phyloP scores from a whole-genome alignment of 1,140 invertebrate species.

The Tenebrio molitor region DNA sequence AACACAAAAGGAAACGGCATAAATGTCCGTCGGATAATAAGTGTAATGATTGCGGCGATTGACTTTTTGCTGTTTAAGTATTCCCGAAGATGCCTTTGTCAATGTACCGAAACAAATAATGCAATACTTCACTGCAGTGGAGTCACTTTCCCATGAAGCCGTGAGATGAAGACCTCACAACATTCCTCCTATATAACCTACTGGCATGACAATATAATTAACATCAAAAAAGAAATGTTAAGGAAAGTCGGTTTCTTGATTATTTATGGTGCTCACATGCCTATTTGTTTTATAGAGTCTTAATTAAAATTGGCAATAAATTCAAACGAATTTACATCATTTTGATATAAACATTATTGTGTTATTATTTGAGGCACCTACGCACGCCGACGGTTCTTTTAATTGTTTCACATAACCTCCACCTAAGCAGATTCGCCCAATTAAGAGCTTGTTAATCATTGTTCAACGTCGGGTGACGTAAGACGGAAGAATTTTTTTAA shows the following conservation, averaged over 20 bases:
- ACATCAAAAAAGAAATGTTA: conserved; percentile 35
- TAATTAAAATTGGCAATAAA: conserved; percentile 35
- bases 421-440: neutral
- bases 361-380: conserved; percentile 6
- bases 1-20: conserved; percentile 12
- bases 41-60: conserved; percentile 2
- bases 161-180: conserved; percentile 38
- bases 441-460: conserved; percentile 21
- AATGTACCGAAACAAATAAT: conserved; percentile 41
- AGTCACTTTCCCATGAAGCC: conserved; percentile 24
- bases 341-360: neutral
- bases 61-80: conserved; percentile 19
- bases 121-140: conserved; percentile 26
- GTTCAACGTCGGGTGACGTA: neutral
- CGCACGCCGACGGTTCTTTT: neutral
- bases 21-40: conserved; percentile 11
- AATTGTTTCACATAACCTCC: conserved; percentile 2
- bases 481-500: neutral
- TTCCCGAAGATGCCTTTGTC: conserved; percentile 11
- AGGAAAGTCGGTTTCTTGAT: neutral
- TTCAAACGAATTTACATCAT: neutral
- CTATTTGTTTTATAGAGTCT: conserved; percentile 13
- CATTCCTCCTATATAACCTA: conserved; percentile 32
- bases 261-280: conserved; percentile 3
- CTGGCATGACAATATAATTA: conserved; percentile 28